phyloP scores from a whole-genome alignment of 2,888 invertebrate species.

The Allacma fusca region DNA sequence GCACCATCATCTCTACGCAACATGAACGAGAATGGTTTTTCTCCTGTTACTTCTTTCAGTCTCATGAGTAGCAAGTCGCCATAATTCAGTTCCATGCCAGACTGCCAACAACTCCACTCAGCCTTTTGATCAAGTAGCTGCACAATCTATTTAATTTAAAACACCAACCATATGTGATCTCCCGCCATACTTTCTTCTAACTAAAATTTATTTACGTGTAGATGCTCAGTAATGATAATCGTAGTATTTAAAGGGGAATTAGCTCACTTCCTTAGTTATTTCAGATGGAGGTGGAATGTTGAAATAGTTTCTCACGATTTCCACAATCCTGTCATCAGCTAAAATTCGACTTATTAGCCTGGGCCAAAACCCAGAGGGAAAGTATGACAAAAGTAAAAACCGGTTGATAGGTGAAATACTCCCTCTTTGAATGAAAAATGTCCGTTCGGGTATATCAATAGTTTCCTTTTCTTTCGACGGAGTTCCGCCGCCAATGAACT shows the following conservation, averaged over 20 bases:
- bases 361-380: slow-evolving; percentile 98
- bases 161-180: too few species aligned
- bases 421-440: slow-evolving; percentile 46
- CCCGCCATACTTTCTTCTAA: too few species aligned
- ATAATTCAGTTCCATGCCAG: slow-evolving; percentile 85
- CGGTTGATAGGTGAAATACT: slow-evolving; percentile 64
- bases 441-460: neutral
- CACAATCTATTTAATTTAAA: slow-evolving; percentile 66
- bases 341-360: slow-evolving; percentile 81
- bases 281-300: slow-evolving; percentile 69
- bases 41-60: slow-evolving; percentile 77
- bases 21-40: slow-evolving; percentile 61
- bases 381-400: slow-evolving; percentile 91
- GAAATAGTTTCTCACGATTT: slow-evolving; percentile 78
- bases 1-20: slow-evolving; percentile 60
- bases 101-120: slow-evolving; percentile 94
- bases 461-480: neutral
- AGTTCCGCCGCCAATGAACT: neutral
- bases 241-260: too few species aligned
- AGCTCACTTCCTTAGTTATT: slow-evolving; percentile 52
- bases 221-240: too few species aligned
- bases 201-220: too few species aligned
- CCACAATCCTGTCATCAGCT: slow-evolving; percentile 85
- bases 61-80: slow-evolving; percentile 81
- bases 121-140: slow-evolving; percentile 75